A percentile compares a stretch with the other conserved stretches of the same genome.
Evolutionary conservation across 2,113 vertebrate genomes (phyloP).

Genomic region (Ciconia stormi): DNA sequence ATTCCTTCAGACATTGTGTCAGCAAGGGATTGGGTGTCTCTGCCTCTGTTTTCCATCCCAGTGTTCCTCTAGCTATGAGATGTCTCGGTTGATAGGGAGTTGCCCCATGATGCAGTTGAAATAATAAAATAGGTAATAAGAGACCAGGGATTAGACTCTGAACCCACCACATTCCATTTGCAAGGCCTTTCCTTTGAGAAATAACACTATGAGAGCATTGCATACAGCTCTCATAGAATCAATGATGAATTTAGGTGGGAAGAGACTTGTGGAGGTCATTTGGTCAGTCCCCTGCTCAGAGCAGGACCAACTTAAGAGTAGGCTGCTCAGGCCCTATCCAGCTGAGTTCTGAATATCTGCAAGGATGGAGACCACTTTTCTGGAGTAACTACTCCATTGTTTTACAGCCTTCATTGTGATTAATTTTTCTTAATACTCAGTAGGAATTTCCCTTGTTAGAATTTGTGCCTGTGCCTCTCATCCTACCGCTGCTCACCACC

Average conservation of each 20-base stretch:
- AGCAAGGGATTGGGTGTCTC: conserved; percentile 69
- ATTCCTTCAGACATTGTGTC: conserved; percentile 68
- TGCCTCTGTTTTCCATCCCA: conserved; percentile 56
- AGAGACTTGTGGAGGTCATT: neutral
- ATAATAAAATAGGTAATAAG: conserved; percentile 67
- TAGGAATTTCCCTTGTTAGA: neutral
- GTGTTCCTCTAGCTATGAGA: conserved; percentile 51
- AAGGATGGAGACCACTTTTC: neutral
- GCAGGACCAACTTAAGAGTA: neutral
- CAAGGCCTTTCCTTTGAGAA: conserved; percentile 46
- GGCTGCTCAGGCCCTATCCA: neutral
- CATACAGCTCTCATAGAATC: neutral
- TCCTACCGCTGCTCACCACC: neutral
- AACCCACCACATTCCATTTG: conserved; percentile 49
- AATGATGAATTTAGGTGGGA: neutral
- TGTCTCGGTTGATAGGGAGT: conserved; percentile 58
- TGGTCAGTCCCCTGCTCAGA: neutral
- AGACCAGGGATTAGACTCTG: conserved; percentile 40
- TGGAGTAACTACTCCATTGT: neutral
- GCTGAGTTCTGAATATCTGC: neutral
- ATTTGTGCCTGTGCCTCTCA: neutral
- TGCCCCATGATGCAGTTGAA: conserved; percentile 57
- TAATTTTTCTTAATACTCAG: neutral
- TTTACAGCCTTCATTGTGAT: neutral
- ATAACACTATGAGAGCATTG: conserved; percentile 2